Evolutionary conservation across 1,140 invertebrate genomes (phyloP), one percentile per base, ranked within the genome.

Genomic region (Bombus superbus): DNA sequence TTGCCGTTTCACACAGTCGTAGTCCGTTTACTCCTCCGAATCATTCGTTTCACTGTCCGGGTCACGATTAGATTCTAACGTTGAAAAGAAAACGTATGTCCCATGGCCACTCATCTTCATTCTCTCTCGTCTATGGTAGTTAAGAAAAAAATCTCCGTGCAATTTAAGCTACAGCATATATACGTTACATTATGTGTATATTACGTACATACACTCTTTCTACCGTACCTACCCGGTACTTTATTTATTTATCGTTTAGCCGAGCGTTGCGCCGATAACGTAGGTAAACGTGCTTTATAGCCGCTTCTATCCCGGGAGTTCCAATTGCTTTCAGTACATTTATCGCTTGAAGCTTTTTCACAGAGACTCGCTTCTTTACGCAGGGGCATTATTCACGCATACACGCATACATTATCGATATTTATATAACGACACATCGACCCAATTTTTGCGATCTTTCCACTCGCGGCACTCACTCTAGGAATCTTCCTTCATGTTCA

Each of bases 91-190:
- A 42, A 86, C 85, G 92, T 92, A 93, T 93, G 93, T 92, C 92
- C 92, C 91, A 92, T 93, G 93, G 92, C 90, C 88, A 92, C 80
- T 88, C 85, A 78, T 73, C 84, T 66, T 88, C 72, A 77, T 90
- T 80, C 68, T 72, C 44, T 85, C 78, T 72, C 62, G 83, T 75
- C 68, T 86, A 64, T 44, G 64, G 11, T 73, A 53, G 42, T 53
- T 62, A 35, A 32, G n/a, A 22, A 64, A n/a, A 35, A 74, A 5
- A 75, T 18, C 9, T 68, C 35, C 18, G 35, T 35, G 73, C 42
- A 77, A 38, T 44, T 75, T 40, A 38, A 25, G 47, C 47, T 59
- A 47, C 47, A 47, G 74, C n/a, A 11, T 42, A 35, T 57, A 74
- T 38, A 35, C 15, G 28, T 40, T 15, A 22, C 38, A n/a, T 28